Evolutionary conservation across 2,888 invertebrate genomes (phyloP), one percentile per base, ranked within the genome.

Genomic region (Rhagonycha fulva): DNA sequence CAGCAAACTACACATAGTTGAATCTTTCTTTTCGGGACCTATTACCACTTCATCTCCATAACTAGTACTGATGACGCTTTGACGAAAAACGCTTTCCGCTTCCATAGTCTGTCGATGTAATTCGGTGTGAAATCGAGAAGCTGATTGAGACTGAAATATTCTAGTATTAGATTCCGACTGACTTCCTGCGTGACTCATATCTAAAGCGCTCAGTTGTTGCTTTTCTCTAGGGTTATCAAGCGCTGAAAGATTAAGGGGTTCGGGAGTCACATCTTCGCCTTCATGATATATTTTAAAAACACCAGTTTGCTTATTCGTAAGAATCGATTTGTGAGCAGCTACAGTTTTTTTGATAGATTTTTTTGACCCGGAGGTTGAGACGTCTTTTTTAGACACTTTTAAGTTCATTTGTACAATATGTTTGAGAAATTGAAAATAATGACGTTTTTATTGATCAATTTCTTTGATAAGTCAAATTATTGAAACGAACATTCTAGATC

Each of bases 251-350:
- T 83, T 84, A 30, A 90, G 81, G 12, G 84, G 82, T 76, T 87
- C 87, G 0, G 90, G 90, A 0, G 89, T 90, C 3, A 89, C 84
- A 79, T 90, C 88, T 14, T 84, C 77, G 0, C 87, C 87, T 9
- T 87, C 81, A n/a, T 83, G 81, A 9, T 82, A 12, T 9, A 76
- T 68, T 68, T 72, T 78, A 23, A 76, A 47, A 30, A 4, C 67
- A 9, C 70, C 76, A 9, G 72, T 76, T 47, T 69, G 61, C 12
- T 62, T 75, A 23, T 73, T 70, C 4, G 72, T 24, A 61, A 76
- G 70, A 32, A 72, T 72, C 9, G 76, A 70, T 67, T 70, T 76
- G 19, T 28, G 26, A 66, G 24, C 12, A 9, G 24, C n/a, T 9
- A n/a, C 11, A 9, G 19, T 24, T 12, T 66, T 66, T 24, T 62